Evolutionary conservation across 2,113 vertebrate genomes (phyloP).

Genomic region (Osmerus eperlanus): DNA sequence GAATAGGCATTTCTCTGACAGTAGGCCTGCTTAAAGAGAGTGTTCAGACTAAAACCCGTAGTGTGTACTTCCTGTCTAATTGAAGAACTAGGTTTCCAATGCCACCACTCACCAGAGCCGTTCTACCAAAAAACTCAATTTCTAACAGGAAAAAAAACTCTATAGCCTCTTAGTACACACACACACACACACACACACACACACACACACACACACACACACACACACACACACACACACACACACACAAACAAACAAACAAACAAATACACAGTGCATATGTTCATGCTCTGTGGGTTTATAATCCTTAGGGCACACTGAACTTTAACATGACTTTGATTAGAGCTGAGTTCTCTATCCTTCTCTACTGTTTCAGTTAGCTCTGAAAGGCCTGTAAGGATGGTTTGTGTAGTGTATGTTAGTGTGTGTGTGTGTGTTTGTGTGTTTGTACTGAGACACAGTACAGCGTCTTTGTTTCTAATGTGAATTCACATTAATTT

Average conservation of each 20-base stretch:
- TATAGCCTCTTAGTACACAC: too few relatives aligned
- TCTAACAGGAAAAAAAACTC: too few relatives aligned
- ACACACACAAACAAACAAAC: slow-evolving; percentile 4
- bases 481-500: slow-evolving; percentile 60
- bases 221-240: background rate
- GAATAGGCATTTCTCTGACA: too few relatives aligned
- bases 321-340: slow-evolving; percentile 52
- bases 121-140: background rate
- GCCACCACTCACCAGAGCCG: slow-evolving; percentile 13
- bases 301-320: slow-evolving; percentile 49
- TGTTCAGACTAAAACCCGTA: too few relatives aligned
- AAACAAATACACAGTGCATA: background rate
- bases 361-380: slow-evolving; percentile 59
- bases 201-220: background rate
- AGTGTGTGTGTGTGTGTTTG: background rate
- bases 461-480: slow-evolving; percentile 62
- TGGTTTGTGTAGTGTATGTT: slow-evolving; percentile 31
- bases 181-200: slow-evolving; percentile 12
- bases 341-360: slow-evolving; percentile 38
- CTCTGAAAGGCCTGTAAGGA: slow-evolving; percentile 54
- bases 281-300: slow-evolving; percentile 20
- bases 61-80: too few relatives aligned
- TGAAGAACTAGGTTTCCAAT: background rate
- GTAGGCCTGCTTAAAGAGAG: too few relatives aligned
- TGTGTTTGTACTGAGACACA: background rate